Base-by-base conservation (phyloP, 1,140 invertebrate species). In the Drosophila sp. region DNA sequence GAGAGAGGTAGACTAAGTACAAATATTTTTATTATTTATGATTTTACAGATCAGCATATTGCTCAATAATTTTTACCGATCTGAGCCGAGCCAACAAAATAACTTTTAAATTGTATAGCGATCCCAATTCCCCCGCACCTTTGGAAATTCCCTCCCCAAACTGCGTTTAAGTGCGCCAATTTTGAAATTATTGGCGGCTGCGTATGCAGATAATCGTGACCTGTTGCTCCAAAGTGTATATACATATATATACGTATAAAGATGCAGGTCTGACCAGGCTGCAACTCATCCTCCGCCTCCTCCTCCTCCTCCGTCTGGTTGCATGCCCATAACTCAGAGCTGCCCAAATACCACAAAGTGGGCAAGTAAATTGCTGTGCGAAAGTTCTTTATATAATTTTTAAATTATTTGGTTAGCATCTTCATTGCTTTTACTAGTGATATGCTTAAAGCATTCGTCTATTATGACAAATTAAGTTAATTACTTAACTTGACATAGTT, bases 1-100 rank as follows among this genome's bases (percentile, higher is more conserved):
- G 62, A 48, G 36, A 56, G 29, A 14, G 63, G 36, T 40, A 43
- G 62, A 51, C 64, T 82, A 89, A 82, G 80, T 84, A 79, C 83
- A 87, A 87, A 87, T 87, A 87, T 87, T 87, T 87, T 89, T 87
- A 87, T 89, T 87, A 87, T 87, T 87, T 87, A 87, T 87, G 83
- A 89, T 87, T 87, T 87, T 87, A 87, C 83, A 87, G 83, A 87
- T 87, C 83, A 87, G 83, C 83, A 87, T 87, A 87, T 87, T 89
- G 83, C 83, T 87, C 83, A 89, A 87, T 87, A 87, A 87, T 89
- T 87, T 87, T 76, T 74, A 59, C 78, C 62, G 72, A 59, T 43
- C 1, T 8, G 8, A 36, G 13, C 40, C 13, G 8, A 36, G 13
- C 40, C 53, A 56, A 41, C 46, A 77, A 87, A 87, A 87, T 87